Evolutionary conservation across 2,888 invertebrate genomes (phyloP).

Genomic region (Sinopyrophorus schimmeli): DNA sequence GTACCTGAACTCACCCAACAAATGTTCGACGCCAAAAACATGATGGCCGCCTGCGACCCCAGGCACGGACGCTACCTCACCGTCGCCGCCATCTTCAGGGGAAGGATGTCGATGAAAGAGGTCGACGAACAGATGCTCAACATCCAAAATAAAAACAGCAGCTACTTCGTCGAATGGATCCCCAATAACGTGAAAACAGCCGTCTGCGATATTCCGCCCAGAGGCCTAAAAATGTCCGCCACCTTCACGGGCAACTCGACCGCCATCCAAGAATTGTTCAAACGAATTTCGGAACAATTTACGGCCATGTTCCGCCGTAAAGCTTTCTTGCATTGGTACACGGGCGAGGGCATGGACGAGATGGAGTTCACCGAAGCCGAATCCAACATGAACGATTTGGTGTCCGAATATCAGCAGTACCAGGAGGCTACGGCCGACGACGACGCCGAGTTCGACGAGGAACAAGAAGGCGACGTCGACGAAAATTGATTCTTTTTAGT

Average conservation of each 20-base stretch:
- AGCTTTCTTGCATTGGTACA: constrained; percentile 96
- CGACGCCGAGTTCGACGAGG: constrained; percentile 74
- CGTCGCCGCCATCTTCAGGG: constrained; percentile 72
- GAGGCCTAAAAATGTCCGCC: constrained; percentile 75
- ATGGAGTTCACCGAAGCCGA: constrained; percentile 96
- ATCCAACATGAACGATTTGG: constrained; percentile 94
- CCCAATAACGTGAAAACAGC: constrained; percentile 82
- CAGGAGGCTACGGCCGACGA: constrained; percentile 80
- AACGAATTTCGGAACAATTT: constrained; percentile 73
- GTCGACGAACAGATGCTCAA: constrained; percentile 76
- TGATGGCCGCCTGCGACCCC: constrained; percentile 79
- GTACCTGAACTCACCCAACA: constrained; percentile 78
- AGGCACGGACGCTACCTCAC: constrained; percentile 71
- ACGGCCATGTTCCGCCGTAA: constrained; percentile 78
- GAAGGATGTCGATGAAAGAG: constrained; percentile 76
- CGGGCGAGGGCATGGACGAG: constrained; percentile 96
- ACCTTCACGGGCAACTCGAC: constrained; percentile 79
- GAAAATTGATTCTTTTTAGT: constrained; percentile 53
- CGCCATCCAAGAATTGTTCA: constrained; percentile 76
- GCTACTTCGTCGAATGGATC: constrained; percentile 73
- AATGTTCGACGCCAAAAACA: constrained; percentile 77
- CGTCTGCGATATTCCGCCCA: constrained; percentile 79
- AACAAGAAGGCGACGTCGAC: constrained; percentile 66
- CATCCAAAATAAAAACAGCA: constrained; percentile 66
- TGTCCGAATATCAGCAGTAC: constrained; percentile 90